phyloP scores from a whole-genome alignment of 2,888 invertebrate species.

The Calameuta filiformis region DNA sequence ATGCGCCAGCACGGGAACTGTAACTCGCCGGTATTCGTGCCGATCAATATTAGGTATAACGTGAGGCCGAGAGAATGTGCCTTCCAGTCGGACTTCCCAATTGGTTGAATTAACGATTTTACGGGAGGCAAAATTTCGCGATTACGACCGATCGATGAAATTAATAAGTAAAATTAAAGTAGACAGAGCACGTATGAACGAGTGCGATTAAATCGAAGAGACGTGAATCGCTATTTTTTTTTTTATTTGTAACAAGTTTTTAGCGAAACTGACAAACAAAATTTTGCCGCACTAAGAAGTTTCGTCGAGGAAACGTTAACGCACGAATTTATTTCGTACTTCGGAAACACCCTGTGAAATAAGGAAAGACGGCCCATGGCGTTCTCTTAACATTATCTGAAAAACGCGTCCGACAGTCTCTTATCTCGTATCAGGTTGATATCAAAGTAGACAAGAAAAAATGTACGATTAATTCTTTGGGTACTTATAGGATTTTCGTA shows the following conservation, averaged over 20 bases:
- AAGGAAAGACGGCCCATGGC: background rate
- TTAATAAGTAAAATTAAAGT: no score
- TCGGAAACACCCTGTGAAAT: background rate
- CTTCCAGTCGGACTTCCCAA: conserved; percentile 40
- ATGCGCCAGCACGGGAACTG: conserved; percentile 25
- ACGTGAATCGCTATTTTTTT: no score
- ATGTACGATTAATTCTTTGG: background rate
- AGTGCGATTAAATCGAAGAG: no score
- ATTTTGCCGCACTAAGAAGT: no score
- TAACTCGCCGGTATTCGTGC: conserved; percentile 33
- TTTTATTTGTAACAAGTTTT: no score
- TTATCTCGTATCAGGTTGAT: conserved; percentile 4
- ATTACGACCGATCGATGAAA: no score
- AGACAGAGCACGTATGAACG: no score
- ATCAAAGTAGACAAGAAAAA: background rate
- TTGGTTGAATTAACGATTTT: conserved; percentile 41
- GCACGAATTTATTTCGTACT: background rate
- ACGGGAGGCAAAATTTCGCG: background rate
- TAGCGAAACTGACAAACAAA: no score
- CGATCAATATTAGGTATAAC: conserved; percentile 43
- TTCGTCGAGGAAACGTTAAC: no score
- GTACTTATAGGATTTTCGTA: background rate
- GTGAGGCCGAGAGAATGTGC: conserved; percentile 9
- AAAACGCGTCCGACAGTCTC: background rate
- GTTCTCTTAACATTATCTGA: background rate